phyloP scores from a whole-genome alignment of 2,888 invertebrate species.

The Ornithoptera alexandrae region DNA sequence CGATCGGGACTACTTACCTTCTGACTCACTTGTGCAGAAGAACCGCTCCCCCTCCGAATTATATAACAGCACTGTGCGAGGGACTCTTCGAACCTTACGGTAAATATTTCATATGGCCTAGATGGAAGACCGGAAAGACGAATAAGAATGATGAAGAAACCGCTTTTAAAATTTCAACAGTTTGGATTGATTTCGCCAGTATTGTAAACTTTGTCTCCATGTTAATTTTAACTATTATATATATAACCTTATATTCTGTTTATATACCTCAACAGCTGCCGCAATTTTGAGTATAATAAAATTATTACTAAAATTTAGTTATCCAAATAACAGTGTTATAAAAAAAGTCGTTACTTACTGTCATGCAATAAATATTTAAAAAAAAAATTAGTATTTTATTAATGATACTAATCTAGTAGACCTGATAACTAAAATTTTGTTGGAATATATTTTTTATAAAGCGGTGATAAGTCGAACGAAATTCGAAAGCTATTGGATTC shows the following conservation, averaged over 20 bases:
- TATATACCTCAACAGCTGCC: not conserved
- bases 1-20: constrained; percentile 39
- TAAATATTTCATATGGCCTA: not conserved
- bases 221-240: not conserved
- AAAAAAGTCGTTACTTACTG: too few relatives aligned
- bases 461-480: too few relatives aligned
- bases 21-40: not conserved
- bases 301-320: not conserved
- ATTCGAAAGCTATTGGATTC: too few relatives aligned
- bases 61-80: not conserved
- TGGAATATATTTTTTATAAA: too few relatives aligned
- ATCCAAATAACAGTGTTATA: not conserved
- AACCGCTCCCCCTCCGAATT: not conserved
- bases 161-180: not conserved
- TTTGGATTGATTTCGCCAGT: not conserved
- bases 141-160: not conserved
- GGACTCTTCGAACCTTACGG: not conserved
- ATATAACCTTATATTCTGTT: not conserved
- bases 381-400: too few relatives aligned
- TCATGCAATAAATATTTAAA: too few relatives aligned
- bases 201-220: not conserved
- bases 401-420: too few relatives aligned
- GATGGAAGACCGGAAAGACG: not conserved
- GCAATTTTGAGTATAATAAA: not conserved
- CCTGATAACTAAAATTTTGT: too few relatives aligned